A percentile compares a stretch with the other conserved stretches of the same genome.
phyloP scores from a whole-genome alignment of 1,140 invertebrate genomes.

The Drosophila grimshawi region DNA sequence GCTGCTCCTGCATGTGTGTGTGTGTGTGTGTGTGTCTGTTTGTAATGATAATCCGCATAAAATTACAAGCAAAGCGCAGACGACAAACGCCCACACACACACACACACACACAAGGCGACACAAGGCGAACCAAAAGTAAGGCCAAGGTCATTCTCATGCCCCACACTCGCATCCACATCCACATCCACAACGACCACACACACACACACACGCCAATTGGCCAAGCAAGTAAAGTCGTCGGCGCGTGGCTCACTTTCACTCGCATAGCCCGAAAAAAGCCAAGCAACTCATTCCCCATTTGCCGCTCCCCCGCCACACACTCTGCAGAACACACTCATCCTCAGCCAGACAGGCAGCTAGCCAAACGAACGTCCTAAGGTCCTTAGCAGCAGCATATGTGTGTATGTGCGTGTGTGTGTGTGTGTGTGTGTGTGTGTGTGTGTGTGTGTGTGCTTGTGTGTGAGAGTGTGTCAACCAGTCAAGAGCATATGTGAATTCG shows the following conservation, averaged over 20 bases:
- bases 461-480: constrained; percentile 64
- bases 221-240: constrained; percentile 67
- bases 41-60: constrained; percentile 82
- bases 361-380: constrained; percentile 61
- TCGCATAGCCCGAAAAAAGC: constrained; percentile 35
- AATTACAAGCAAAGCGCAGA: constrained; percentile 72
- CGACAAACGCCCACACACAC: constrained; percentile 44
- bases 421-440: constrained; percentile 12
- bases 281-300: constrained; percentile 22
- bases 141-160: constrained; percentile 74
- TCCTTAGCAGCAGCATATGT: constrained; percentile 39
- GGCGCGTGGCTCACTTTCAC: constrained; percentile 72
- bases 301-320: not conserved
- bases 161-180: constrained; percentile 21
- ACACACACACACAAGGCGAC: constrained; percentile 27
- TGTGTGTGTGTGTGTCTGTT: constrained; percentile 28
- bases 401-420: not conserved
- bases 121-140: constrained; percentile 66
- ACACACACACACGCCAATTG: constrained; percentile 65
- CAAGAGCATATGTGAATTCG: constrained; percentile 70
- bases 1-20: constrained; percentile 8
- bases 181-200: constrained; percentile 27
- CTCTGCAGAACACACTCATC: not conserved
- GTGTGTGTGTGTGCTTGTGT: constrained; percentile 21
- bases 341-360: constrained; percentile 46